A percentile compares a stretch with the other conserved stretches of the same genome.
Conservation (phyloP, 2,797 vertebrate genomes). For the Sebastes flavidus region DNA sequence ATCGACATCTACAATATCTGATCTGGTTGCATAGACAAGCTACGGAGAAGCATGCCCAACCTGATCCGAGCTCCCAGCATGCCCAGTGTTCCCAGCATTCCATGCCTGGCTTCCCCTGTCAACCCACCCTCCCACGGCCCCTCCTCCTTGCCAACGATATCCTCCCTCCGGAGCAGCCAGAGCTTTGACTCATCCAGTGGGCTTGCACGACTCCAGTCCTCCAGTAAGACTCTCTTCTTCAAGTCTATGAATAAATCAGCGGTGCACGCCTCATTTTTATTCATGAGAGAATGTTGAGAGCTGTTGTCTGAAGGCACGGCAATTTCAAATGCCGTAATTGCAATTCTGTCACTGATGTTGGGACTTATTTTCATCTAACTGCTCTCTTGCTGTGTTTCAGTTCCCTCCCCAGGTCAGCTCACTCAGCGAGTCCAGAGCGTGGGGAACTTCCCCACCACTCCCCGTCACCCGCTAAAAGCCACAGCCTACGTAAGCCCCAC, state of each 20-base stretch:
- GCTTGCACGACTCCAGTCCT: slow-evolving; percentile 91
- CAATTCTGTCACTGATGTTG: background rate
- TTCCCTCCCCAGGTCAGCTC: slow-evolving; percentile 94
- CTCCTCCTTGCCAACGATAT: slow-evolving; percentile 78
- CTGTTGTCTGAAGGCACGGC: background rate
- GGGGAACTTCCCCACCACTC: slow-evolving; percentile 89
- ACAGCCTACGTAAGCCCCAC: slow-evolving; percentile 98
- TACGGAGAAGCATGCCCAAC: slow-evolving; percentile 98
- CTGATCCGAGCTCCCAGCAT: slow-evolving; percentile 95
- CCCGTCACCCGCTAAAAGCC: slow-evolving; percentile 91
- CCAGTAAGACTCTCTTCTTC: slow-evolving; percentile 84
- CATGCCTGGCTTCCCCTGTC: slow-evolving; percentile 82
- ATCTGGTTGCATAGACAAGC: slow-evolving; percentile 86
- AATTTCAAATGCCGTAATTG: background rate
- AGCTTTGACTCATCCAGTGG: slow-evolving; percentile 96
- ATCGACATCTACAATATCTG: slow-evolving; percentile 9
- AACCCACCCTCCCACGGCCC: slow-evolving; percentile 80
- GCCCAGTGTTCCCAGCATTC: slow-evolving; percentile 90
- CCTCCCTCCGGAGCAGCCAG: slow-evolving; percentile 93
- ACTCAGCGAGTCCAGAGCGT: slow-evolving; percentile 93
- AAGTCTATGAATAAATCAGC: slow-evolving; percentile 27
- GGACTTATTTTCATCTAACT: background rate
- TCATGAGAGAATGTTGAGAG: background rate
- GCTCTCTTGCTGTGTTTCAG: slow-evolving; percentile 78
- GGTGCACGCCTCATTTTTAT: background rate